These are phyloP conservation scores for Drosophila pandora DNA, from an alignment of 1,140 invertebrate species.

Conservation along the genomic window DNA sequence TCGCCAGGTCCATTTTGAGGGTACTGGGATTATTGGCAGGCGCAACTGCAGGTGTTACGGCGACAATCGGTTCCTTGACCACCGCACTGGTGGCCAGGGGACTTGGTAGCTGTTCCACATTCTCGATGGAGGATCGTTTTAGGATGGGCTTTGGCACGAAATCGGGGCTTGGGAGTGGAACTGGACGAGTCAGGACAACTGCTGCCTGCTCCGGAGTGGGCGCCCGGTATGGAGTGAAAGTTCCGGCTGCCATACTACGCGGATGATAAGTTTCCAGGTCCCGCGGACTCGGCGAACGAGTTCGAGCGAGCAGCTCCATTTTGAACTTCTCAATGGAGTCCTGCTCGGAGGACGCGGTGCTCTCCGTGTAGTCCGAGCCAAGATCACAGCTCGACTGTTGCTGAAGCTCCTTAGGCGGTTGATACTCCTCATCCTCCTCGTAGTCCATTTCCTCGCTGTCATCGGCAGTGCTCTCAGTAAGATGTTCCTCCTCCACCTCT, in stretches of 20 bases:
- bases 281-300: slow-evolving; percentile 85
- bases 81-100: slow-evolving; percentile 2
- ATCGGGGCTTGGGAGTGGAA: slow-evolving; percentile 86
- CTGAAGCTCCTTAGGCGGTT: slow-evolving; percentile 11
- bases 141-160: slow-evolving; percentile 90
- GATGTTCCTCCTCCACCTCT: slow-evolving; percentile 52
- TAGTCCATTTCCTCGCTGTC: slow-evolving; percentile 59
- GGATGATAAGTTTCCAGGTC: slow-evolving; percentile 89
- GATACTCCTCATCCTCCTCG: slow-evolving; percentile 47
- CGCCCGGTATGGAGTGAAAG: slow-evolving; percentile 79
- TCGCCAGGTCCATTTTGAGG: slow-evolving; percentile 71
- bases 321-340: slow-evolving; percentile 86
- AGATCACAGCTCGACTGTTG: slow-evolving; percentile 79
- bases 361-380: slow-evolving; percentile 86
- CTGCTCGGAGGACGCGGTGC: slow-evolving; percentile 85
- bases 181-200: slow-evolving; percentile 85
- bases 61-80: slow-evolving; percentile 58
- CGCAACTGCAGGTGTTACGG: slow-evolving; percentile 3
- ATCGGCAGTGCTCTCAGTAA: slow-evolving; percentile 68
- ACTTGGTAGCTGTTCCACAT: slow-evolving; percentile 53
- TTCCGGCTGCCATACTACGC: slow-evolving; percentile 78
- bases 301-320: slow-evolving; percentile 84
- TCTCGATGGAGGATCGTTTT: slow-evolving; percentile 85
- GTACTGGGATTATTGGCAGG: not conserved
- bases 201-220: slow-evolving; percentile 85